phyloP scores from a whole-genome alignment of 2,888 invertebrate genomes.

The Drosophila paranaensis region DNA sequence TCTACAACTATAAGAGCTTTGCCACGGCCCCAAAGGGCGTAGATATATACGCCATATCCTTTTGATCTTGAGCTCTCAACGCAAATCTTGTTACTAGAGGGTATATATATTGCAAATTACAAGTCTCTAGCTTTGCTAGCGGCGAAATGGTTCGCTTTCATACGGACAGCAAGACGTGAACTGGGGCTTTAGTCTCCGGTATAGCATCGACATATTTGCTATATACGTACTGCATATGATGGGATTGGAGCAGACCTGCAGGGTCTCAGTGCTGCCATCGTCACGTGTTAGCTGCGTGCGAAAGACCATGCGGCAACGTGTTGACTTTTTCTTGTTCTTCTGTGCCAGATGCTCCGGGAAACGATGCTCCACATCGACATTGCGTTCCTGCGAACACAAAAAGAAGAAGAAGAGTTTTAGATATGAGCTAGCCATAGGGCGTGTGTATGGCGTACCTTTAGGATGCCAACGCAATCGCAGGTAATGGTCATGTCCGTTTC shows the following conservation, averaged over 20 bases:
- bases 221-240: constrained; percentile 94
- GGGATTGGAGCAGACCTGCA: constrained; percentile 95
- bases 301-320: constrained; percentile 97
- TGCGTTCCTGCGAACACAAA: constrained; percentile 88
- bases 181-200: no score
- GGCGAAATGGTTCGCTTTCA: no score
- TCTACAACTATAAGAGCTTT: no score
- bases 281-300: constrained; percentile 92
- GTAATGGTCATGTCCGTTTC: constrained; percentile 95
- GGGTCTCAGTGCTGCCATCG: constrained; percentile 91
- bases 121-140: no score
- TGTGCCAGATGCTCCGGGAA: constrained; percentile 93
- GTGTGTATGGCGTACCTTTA: constrained; percentile 87
- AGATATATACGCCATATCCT: no score
- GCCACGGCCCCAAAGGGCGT: no score
- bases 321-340: constrained; percentile 96
- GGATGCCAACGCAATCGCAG: constrained; percentile 98
- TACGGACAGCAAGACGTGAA: no score
- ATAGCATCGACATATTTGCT: no score
- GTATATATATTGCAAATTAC: no score
- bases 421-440: neutral
- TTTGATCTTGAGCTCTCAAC: no score
- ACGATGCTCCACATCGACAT: constrained; percentile 97
- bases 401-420: neutral
- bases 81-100: no score